phyloP scores from a whole-genome alignment of 2,888 invertebrate species.

The Epistrophella euchroma region DNA sequence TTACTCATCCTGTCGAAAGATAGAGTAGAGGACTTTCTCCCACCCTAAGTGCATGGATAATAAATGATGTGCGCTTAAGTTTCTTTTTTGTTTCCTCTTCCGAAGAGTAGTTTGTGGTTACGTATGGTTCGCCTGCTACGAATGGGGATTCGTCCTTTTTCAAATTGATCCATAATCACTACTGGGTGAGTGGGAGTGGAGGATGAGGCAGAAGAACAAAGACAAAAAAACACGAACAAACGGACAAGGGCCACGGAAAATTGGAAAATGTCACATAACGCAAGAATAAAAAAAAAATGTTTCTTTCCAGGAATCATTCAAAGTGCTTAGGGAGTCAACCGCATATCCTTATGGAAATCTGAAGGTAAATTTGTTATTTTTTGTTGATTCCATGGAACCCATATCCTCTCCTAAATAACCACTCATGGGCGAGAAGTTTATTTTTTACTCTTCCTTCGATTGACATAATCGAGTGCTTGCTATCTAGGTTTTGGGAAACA shows the following conservation, averaged over 20 bases:
- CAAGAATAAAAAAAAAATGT: constrained; percentile 16
- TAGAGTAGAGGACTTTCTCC: constrained; percentile 11
- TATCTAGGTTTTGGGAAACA: constrained; percentile 69
- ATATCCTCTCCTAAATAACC: constrained; percentile 63
- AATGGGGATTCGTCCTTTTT: constrained; percentile 67
- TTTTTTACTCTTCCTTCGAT: constrained; percentile 75
- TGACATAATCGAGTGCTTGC: constrained; percentile 75
- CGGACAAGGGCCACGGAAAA: constrained; percentile 49
- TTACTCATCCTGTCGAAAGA: constrained; percentile 27
- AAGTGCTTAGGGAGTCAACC: constrained; percentile 65
- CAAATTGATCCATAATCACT: constrained; percentile 73
- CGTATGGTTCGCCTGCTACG: constrained; percentile 46
- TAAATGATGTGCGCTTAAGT: constrained; percentile 72
- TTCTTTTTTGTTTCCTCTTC: constrained; percentile 41
- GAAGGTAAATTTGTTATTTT: constrained; percentile 67
- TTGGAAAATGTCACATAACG: constrained; percentile 61
- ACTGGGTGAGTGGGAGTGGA: constrained; percentile 6
- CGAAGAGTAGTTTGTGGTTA: constrained; percentile 59
- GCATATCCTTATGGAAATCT: constrained; percentile 73
- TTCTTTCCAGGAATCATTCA: constrained; percentile 41
- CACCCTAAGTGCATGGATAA: constrained; percentile 60
- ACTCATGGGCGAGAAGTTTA: constrained; percentile 68
- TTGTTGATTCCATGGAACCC: constrained; percentile 28
- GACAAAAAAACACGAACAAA: constrained; percentile 20
- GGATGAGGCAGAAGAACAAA: constrained; percentile 6